A percentile compares a stretch with the other conserved stretches of the same genome.
phyloP scores from a whole-genome alignment of 1,140 invertebrate species.

The Holcopasites calliopsidis region DNA sequence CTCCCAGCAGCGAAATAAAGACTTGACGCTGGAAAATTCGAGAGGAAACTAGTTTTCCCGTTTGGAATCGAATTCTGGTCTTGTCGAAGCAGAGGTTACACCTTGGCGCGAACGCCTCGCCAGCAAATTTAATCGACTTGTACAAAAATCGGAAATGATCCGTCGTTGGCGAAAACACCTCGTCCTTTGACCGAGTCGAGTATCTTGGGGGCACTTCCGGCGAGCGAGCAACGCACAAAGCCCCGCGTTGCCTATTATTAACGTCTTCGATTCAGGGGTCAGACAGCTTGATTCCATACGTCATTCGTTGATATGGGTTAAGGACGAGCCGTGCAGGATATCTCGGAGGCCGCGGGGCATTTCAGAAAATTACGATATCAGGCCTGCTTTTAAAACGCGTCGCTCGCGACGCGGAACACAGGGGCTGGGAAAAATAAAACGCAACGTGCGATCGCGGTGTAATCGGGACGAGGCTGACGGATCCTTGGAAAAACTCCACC shows the following conservation, averaged over 20 bases:
- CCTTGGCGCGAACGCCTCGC: no score
- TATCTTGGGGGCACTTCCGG: constrained; percentile 7
- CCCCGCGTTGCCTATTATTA: constrained; percentile 9
- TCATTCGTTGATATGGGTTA: constrained; percentile 49
- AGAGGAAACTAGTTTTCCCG: background rate
- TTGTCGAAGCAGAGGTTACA: no score
- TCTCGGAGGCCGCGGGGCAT: constrained; percentile 13
- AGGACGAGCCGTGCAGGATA: constrained; percentile 39
- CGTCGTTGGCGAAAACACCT: background rate
- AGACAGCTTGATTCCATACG: constrained; percentile 25
- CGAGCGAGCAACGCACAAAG: background rate
- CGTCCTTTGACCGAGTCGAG: background rate
- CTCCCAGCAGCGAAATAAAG: background rate
- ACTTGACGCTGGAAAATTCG: no score
- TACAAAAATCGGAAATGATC: no score
- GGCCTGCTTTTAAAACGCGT: constrained; percentile 6
- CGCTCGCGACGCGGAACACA: background rate
- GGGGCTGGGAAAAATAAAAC: background rate
- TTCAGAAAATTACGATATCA: constrained; percentile 32
- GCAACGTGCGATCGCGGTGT: constrained; percentile 19
- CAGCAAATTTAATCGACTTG: no score
- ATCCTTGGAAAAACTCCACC: background rate
- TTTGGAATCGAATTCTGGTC: background rate
- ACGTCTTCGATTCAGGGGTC: constrained; percentile 11
- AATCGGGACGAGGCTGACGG: constrained; percentile 9